Base-by-base conservation (phyloP, 30 jellyfish, hydroid and myxozoan species). In the Mastigias papua region DNA sequence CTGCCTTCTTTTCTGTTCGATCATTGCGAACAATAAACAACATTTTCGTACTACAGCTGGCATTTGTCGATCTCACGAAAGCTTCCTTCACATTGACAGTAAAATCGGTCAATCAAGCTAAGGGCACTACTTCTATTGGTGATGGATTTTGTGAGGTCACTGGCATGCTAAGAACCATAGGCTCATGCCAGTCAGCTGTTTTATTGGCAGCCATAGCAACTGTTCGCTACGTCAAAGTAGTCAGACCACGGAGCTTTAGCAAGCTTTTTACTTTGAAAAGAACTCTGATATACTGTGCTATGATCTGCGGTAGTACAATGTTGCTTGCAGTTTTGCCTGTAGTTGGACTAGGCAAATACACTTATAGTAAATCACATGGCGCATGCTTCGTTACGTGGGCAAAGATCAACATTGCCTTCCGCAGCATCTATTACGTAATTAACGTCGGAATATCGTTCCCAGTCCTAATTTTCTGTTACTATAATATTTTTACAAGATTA, bases 321-420 rank as follows among this genome's bases (percentile, higher is more conserved):
- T 1, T 78, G 19, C 51, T 93, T 21, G 92, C 98, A 2, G 62
- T 93, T 58, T 65, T 93, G 68, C 98, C 98, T 1, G 91, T 82
- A 1, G 26, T 93, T 35, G 97, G 97, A 71, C 69, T 93, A 25
- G 98, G 98, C 50, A 75, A 67, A 42, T 93, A 88, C 64, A 80
- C 78, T 15, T 93, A 46, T 89, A 93, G 98, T 75, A 30, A 51
- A 58, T 64, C 90, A 2, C 98, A 93, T 34, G 98, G 98, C 7
- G 92, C 91, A 21, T 93, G 98, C 42, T 93, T 93, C 70, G 91
- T 92, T 8, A 77, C 84, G 73, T 93, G 98, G 98, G 88, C 64
- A 29, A 31, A 69, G 28, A 70, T 23, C 17, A 88, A 93, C 75
- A 48, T 64, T 1, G 81, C 80, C 28, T 93, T 93, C 64, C 98